These are phyloP conservation scores for Manis pentadactyla DNA, from an alignment of 2,797 vertebrate genomes.

Conservation along the genomic window DNA sequence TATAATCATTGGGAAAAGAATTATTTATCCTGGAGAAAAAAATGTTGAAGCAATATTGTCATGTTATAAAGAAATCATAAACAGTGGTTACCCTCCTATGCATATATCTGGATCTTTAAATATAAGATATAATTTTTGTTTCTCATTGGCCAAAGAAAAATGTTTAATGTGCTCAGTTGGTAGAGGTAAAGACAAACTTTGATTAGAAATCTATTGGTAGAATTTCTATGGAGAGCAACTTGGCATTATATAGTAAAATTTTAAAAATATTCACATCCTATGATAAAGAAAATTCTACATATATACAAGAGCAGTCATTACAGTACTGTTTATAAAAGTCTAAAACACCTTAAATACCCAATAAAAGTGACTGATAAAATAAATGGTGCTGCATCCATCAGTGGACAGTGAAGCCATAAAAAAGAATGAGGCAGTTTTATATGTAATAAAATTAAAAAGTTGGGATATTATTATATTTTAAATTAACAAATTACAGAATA, in stretches of 20 bases:
- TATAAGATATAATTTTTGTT: neutral
- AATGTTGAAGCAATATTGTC: neutral
- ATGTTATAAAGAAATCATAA: neutral
- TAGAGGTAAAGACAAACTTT: neutral
- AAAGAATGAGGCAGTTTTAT: neutral
- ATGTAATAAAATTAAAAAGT: neutral
- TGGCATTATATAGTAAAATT: neutral
- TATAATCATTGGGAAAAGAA: neutral
- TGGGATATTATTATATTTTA: neutral
- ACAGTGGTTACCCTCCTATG: neutral
- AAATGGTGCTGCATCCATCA: neutral
- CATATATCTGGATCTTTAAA: neutral
- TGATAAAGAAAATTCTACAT: neutral
- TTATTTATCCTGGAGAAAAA: neutral
- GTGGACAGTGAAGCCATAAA: neutral
- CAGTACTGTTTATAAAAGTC: neutral
- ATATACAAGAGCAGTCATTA: neutral
- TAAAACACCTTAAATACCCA: neutral
- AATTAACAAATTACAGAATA: neutral
- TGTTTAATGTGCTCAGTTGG: neutral
- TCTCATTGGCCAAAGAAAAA: neutral
- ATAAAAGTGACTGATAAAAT: neutral
- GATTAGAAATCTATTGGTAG: neutral
- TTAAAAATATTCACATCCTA: neutral
- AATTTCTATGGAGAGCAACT: neutral